Evolutionary conservation across 2,113 vertebrate species (phyloP), one percentile per base, ranked within the genome.

Genomic region (Alethe diademata): DNA sequence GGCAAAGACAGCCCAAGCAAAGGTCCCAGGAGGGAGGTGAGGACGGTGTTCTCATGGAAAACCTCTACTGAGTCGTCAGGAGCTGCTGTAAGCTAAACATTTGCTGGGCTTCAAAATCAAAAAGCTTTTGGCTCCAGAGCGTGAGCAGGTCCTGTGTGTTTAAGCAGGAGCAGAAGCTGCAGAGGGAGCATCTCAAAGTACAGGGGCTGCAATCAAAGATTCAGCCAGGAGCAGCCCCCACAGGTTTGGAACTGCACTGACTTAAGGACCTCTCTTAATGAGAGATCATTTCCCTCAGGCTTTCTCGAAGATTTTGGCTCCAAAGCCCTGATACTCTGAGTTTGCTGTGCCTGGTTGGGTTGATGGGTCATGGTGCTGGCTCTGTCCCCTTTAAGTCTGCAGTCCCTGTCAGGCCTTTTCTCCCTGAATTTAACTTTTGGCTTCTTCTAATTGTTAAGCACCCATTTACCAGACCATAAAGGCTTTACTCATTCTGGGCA

Each of bases 361-460:
- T 4, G 0, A 1, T 8, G 18, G 73, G 36, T 15, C 17, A 1
- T 0, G 5, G 12, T 80, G 48, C 66, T 72, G 23, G 7, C 43
- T 76, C 43, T 53, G 67, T 79, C 50, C 19, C 12, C 22, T 57
- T n/a, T 12, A 28, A n/a, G 6, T 5, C 57, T 29, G 51, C 31
- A 90, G 53, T 18, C 70, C 35, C 48, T 5, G 2, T 35, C 45
- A 79, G 45, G 47, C 18, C 25, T 35, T 19, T n/a, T n/a, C 2
- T 6, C 13, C 67, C 36, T 7, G 12, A 80, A 33, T 22, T 25
- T 2, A 14, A 15, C 10, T 64, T 75, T 40, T 69, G 22, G 20
- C 20, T 75, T 42, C 9, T 1, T 82, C 14, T 54, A 3, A 29
- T 42, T 18, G 0, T 23, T 6, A 29, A 47, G 45, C 43, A 78